Evolutionary conservation across 2,113 vertebrate genomes (phyloP), one percentile per base, ranked within the genome.

Genomic region (Orientallactaga bullata): DNA sequence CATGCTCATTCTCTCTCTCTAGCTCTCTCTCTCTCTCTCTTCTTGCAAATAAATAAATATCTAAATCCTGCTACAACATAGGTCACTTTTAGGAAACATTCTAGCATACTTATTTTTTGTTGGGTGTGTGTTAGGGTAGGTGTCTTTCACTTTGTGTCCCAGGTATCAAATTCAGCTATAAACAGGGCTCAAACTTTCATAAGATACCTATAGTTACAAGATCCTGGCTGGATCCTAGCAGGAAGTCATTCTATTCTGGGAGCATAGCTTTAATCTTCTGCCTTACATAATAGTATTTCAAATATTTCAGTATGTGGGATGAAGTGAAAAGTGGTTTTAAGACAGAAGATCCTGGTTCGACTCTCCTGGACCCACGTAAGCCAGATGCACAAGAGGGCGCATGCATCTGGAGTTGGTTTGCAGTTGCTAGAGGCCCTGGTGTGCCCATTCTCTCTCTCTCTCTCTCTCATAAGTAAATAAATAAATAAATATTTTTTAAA

Each of bases 311-410:
- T 42, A 35, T 20, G n/a, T 47, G 61, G 86, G 76, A 86, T 10
- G 9, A 20, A 86, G 13, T 28, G 26, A 78, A 95, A 85, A 69
- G 32, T 60, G 47, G 32, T 37, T 91, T 87, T 89, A 61, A 87
- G 39, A 76, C 9, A 65, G 58, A 82, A 20, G 58, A 80, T 26
- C 47, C n/a, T n/a, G n/a, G n/a, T n/a, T n/a, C n/a, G n/a, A n/a
- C n/a, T n/a, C n/a, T n/a, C n/a, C n/a, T n/a, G n/a, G n/a, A n/a
- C n/a, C n/a, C n/a, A n/a, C n/a, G n/a, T n/a, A n/a, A n/a, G n/a
- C n/a, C n/a, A n/a, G n/a, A n/a, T n/a, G n/a, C n/a, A n/a, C n/a
- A n/a, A n/a, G n/a, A n/a, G n/a, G n/a, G n/a, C n/a, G n/a, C n/a
- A n/a, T n/a, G n/a, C n/a, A n/a, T n/a, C n/a, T n/a, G n/a, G n/a